Base-by-base conservation (phyloP, 2,113 vertebrate genomes). In the Paramormyrops kingsleyae region DNA sequence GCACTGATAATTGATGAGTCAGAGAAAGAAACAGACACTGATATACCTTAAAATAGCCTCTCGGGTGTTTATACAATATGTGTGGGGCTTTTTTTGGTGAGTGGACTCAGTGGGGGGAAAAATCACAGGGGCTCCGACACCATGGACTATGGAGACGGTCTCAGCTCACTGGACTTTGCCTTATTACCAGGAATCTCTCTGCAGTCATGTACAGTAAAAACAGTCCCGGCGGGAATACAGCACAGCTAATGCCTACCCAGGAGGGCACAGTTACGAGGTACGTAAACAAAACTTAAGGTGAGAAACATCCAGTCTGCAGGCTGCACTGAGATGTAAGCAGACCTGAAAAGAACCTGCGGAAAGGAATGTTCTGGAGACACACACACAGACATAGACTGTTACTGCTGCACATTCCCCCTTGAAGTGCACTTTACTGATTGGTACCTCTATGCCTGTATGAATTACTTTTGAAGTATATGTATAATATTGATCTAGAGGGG, bases 371-470 rank as follows among this genome's bases (percentile, higher is more conserved):
- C 21, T 19, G 6, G 24, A 56, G 24, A 19, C 74, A 7, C 31
- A 80, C 15, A 42, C 13, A 80, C 74, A 80, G 35, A 42, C 70
- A 77, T 1, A 80, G 31, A 27, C 74, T 80, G 74, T 15, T 17
- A 80, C 10, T 50, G 47, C 50, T 27, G 31, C 77, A 56, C 7
- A 87, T 89, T 46, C 92, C 90, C 83, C 52, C 83, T 92, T 52
- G 90, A 92, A 59, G 89, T 92, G 94, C 93, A 95, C 93, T 95
- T 93, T 93, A 80, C 91, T 94, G 92, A 95, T 95, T 94, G 91
- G 90, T 89, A 88, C 74, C 9, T 80, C 88, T 85, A 46, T 89
- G 87, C 80, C 35, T 56, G 90, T 90, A 91, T 91, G 77, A 91
- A 85, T 88, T 89, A 90, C 15, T 53, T 31, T 91, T 90, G 92